These are phyloP conservation scores for Augochlorella aurata DNA, from an alignment of 2,888 invertebrate genomes.

Conservation along the genomic window DNA sequence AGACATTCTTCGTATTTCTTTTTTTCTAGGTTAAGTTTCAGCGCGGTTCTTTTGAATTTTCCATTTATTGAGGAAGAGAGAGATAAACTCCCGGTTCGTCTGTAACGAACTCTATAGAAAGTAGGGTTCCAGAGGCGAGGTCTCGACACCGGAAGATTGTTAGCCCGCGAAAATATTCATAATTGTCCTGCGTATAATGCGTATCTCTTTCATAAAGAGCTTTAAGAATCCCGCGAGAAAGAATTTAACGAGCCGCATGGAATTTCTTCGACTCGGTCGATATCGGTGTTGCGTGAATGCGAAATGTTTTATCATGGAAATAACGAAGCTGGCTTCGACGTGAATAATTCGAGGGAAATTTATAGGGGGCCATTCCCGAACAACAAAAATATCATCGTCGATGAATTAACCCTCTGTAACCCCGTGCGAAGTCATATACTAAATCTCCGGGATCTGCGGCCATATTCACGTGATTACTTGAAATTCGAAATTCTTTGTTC, in stretches of 20 bases:
- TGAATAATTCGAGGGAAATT: slow-evolving; percentile 8
- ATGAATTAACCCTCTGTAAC: neutral
- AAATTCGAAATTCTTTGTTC: slow-evolving; percentile 20
- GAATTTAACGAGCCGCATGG: slow-evolving; percentile 39
- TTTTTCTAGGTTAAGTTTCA: neutral
- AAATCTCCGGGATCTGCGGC: neutral
- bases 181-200: slow-evolving; percentile 40
- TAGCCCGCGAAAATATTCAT: slow-evolving; percentile 39
- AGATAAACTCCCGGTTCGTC: slow-evolving; percentile 10
- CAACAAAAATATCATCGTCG: neutral
- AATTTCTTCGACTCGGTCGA: slow-evolving; percentile 26
- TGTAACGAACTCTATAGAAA: slow-evolving; percentile 17
- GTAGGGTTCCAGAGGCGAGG: slow-evolving; percentile 18
- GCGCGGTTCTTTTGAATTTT: neutral
- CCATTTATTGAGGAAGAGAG: slow-evolving; percentile 2
- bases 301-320: slow-evolving; percentile 15
- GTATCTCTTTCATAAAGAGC: slow-evolving; percentile 26
- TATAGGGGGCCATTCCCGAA: neutral
- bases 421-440: neutral
- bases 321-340: slow-evolving; percentile 3
- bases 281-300: slow-evolving; percentile 2
- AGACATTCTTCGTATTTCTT: neutral
- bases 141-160: slow-evolving; percentile 32
- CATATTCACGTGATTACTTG: no score
- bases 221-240: slow-evolving; percentile 46